Conservation (phyloP, 2,113 vertebrate genomes). For the Ciconia stormi region DNA sequence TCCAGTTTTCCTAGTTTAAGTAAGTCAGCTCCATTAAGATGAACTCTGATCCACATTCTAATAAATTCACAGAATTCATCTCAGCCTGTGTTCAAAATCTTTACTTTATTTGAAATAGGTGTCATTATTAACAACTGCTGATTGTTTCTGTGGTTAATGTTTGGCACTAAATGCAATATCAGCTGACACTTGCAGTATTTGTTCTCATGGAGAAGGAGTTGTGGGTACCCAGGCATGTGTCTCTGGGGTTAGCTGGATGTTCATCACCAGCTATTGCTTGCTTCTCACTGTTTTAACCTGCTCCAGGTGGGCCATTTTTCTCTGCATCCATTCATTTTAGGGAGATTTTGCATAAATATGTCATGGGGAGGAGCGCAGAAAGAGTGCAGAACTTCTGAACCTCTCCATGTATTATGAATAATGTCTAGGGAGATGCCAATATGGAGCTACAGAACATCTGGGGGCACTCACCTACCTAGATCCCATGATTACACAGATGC, state of each 20-base stretch:
- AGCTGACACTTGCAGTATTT: background rate
- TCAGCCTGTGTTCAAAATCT: background rate
- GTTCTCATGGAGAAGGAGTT: background rate
- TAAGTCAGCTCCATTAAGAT: background rate
- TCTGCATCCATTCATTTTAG: background rate
- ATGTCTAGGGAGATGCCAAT: background rate
- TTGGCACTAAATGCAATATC: background rate
- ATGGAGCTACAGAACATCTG: background rate
- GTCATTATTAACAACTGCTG: background rate
- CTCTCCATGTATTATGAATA: background rate
- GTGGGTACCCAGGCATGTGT: background rate
- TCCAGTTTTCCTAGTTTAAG: background rate
- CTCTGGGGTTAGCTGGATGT: background rate
- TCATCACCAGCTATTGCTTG: background rate
- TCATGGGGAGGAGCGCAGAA: background rate
- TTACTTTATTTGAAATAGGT: background rate
- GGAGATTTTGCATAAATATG: slow-evolving; percentile 3
- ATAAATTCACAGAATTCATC: background rate
- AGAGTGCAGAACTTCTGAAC: background rate
- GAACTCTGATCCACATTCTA: background rate
- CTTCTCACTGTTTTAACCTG: background rate
- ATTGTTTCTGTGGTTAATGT: background rate
- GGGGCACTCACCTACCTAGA: background rate
- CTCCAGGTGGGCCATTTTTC: background rate
- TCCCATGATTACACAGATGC: background rate